Evolutionary conservation across 1,140 invertebrate species (phyloP).

Genomic region (Drosophila ananassae): DNA sequence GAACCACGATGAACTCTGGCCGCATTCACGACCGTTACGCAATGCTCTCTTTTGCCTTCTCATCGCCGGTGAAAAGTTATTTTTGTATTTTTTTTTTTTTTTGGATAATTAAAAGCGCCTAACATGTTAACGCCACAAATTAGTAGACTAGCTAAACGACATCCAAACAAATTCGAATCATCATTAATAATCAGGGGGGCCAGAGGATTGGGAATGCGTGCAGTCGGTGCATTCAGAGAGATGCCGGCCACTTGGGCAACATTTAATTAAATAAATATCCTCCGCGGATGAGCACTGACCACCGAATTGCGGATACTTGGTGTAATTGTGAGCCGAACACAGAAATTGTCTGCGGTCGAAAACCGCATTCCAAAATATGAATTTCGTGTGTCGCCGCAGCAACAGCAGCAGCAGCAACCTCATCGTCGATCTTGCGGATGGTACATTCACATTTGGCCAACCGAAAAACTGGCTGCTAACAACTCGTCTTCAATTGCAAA

Average conservation of each 20-base stretch:
- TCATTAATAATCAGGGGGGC: conserved; percentile 49
- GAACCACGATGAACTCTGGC: conserved; percentile 59
- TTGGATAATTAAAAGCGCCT: conserved; percentile 38
- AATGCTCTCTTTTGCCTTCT: conserved; percentile 18
- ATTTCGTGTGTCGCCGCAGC: conserved; percentile 68
- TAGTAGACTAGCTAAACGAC: conserved; percentile 53
- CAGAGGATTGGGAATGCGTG: conserved; percentile 29
- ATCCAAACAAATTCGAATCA: conserved; percentile 35
- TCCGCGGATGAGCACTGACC: conserved; percentile 23
- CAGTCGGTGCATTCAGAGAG: conserved; percentile 23
- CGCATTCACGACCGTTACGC: conserved; percentile 11
- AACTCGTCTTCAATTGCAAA: conserved; percentile 49
- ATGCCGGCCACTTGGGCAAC: conserved; percentile 37
- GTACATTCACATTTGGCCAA: conserved; percentile 46
- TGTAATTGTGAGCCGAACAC: conserved; percentile 45
- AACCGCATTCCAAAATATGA: conserved; percentile 64
- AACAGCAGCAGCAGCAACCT: conserved; percentile 38
- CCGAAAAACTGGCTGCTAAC: conserved; percentile 50
- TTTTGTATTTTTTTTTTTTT: no score
- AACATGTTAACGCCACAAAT: conserved; percentile 48
- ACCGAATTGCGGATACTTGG: conserved; percentile 28
- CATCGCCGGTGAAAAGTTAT: conserved; percentile 25
- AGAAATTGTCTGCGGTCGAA: conserved; percentile 43
- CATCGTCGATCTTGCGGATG: conserved; percentile 4
- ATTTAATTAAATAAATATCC: conserved; percentile 57